These are phyloP conservation scores for Penaeus chinensis DNA, from an alignment of 1,140 invertebrate genomes.

Conservation along the genomic window DNA sequence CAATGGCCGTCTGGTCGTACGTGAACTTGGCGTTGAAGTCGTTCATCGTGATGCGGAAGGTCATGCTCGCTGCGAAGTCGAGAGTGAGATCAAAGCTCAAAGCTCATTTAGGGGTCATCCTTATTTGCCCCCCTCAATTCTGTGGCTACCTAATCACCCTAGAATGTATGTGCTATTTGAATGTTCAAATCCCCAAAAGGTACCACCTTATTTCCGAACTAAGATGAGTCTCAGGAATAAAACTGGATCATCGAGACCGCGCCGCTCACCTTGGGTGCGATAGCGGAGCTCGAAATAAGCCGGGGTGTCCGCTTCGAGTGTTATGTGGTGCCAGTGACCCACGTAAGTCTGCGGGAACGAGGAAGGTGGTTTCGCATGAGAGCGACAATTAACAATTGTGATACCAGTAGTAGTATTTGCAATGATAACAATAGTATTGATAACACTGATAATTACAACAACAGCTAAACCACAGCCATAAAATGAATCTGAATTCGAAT, in stretches of 20 bases:
- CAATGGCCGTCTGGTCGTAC: not conserved
- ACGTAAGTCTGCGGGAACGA: not conserved
- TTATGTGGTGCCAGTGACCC: not conserved
- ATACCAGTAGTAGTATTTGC: no score
- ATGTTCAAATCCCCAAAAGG: no score
- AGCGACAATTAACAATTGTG: no score
- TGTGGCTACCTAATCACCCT: no score
- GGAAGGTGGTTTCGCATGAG: no score
- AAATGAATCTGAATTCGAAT: not conserved
- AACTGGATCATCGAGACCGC: not conserved
- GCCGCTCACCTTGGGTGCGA: not conserved
- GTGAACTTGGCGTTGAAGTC: slow-evolving; percentile 32
- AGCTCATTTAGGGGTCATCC: not conserved
- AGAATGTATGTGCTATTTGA: no score
- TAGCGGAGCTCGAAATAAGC: slow-evolving; percentile 7
- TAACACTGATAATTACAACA: no score
- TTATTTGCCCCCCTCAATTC: no score
- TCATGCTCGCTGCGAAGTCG: not conserved
- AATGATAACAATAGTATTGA: no score
- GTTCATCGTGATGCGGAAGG: not conserved
- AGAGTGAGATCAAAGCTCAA: not conserved
- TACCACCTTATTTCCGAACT: no score
- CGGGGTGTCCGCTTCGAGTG: not conserved
- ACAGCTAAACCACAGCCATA: no score
- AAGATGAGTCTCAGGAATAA: not conserved